A percentile compares a stretch with the other conserved stretches of the same genome.
phyloP scores from a whole-genome alignment of 1,140 invertebrate species.

The Sitophilus oryzae region DNA sequence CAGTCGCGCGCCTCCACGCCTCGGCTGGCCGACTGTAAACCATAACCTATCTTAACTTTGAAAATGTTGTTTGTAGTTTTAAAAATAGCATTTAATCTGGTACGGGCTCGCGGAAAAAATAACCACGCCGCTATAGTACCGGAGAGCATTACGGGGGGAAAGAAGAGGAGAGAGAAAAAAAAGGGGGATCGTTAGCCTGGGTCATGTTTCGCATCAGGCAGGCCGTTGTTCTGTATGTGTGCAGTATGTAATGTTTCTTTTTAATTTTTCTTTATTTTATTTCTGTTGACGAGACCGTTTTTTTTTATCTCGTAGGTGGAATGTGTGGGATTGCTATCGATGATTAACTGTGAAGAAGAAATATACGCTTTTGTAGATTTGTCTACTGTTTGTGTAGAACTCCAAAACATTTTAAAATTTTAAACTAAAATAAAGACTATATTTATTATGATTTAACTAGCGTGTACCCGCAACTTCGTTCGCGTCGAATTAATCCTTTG shows the following conservation, averaged over 20 bases:
- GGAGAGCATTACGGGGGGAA: no score
- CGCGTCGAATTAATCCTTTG: no score
- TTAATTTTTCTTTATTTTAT: background rate
- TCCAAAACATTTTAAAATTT: no score
- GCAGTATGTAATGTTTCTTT: background rate
- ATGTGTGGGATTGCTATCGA: background rate
- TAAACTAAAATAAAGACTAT: no score
- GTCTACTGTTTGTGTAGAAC: no score
- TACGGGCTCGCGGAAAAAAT: constrained; percentile 28
- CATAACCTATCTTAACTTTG: constrained; percentile 41
- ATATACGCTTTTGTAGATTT: no score
- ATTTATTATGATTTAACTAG: no score
- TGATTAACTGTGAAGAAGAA: no score
- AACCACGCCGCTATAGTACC: background rate
- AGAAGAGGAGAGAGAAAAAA: background rate
- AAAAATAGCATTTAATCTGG: constrained; percentile 41
- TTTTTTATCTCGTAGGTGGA: no score
- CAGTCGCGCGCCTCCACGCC: constrained; percentile 11
- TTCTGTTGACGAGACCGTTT: no score
- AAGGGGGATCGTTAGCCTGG: background rate
- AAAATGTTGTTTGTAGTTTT: constrained; percentile 40
- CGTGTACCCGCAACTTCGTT: no score
- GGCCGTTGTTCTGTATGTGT: background rate
- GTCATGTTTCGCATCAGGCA: background rate
- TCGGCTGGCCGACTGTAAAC: constrained; percentile 34